These are phyloP conservation scores for Peribatodes rhomboidaria DNA, from an alignment of 2,888 invertebrate species.

Conservation along the genomic window DNA sequence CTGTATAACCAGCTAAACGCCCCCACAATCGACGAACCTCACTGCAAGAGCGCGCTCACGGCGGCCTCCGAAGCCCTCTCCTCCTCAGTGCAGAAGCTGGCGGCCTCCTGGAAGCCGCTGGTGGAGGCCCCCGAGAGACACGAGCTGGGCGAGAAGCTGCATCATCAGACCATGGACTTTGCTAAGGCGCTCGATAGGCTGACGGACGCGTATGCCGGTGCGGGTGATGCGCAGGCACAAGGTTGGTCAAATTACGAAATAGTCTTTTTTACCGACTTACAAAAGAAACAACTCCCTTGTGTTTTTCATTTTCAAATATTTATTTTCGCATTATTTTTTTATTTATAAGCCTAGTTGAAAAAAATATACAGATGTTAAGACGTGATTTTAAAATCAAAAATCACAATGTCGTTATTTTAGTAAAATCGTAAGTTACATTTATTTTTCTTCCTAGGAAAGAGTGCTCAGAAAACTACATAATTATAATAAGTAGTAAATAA, in stretches of 20 bases:
- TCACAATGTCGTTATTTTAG: too few relatives aligned
- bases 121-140: conserved; percentile 54
- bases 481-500: too few relatives aligned
- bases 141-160: conserved; percentile 51
- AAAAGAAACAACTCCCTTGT: too few relatives aligned
- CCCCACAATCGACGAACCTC: conserved; percentile 69
- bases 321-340: too few relatives aligned
- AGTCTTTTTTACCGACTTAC: too few relatives aligned
- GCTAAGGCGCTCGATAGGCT: conserved; percentile 66
- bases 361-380: too few relatives aligned
- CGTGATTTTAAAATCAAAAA: too few relatives aligned
- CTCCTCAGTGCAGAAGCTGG: conserved; percentile 58
- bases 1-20: conserved; percentile 63
- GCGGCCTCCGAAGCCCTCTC: conserved; percentile 63
- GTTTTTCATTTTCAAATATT: too few relatives aligned
- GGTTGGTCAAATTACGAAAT: not conserved
- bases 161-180: conserved; percentile 55
- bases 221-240: conserved; percentile 41
- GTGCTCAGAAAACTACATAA: too few relatives aligned
- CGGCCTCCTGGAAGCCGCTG: conserved; percentile 58
- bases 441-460: too few relatives aligned
- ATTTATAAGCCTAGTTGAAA: too few relatives aligned
- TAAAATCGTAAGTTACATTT: too few relatives aligned
- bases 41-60: conserved; percentile 73
- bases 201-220: conserved; percentile 55